These are phyloP conservation scores for Phorcus lineatus DNA, from an alignment of 2,888 invertebrate species.

Conservation along the genomic window DNA sequence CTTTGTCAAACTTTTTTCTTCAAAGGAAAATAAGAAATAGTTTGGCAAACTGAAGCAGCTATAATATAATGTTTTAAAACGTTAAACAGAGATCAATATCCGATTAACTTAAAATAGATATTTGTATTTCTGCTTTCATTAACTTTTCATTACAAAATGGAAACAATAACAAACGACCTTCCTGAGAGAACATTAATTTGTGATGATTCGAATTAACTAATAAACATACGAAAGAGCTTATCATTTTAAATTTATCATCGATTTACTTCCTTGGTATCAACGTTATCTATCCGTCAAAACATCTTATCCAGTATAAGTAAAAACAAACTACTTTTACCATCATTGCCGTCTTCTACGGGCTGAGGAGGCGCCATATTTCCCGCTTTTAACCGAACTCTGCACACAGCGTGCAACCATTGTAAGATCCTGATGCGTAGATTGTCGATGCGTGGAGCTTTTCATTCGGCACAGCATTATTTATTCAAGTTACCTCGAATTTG, in stretches of 20 bases:
- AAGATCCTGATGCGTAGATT: not conserved
- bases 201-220: not conserved
- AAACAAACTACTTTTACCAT: not conserved
- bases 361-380: conserved; percentile 24
- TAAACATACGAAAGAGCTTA: not conserved
- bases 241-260: too few species aligned
- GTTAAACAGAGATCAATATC: not conserved
- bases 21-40: not conserved
- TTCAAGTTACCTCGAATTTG: too few species aligned
- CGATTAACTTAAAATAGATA: too few species aligned
- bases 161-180: not conserved
- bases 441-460: not conserved
- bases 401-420: not conserved
- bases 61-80: not conserved
- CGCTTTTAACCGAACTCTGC: not conserved
- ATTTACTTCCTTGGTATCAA: not conserved
- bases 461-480: too few species aligned
- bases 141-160: not conserved
- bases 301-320: not conserved
- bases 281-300: too few species aligned
- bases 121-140: not conserved
- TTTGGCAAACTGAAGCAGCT: not conserved
- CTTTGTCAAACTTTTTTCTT: not conserved
- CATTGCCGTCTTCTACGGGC: conserved; percentile 1
- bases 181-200: not conserved